Evolutionary conservation across 2,797 vertebrate species (phyloP).

Genomic region (Galago senegalensis): DNA sequence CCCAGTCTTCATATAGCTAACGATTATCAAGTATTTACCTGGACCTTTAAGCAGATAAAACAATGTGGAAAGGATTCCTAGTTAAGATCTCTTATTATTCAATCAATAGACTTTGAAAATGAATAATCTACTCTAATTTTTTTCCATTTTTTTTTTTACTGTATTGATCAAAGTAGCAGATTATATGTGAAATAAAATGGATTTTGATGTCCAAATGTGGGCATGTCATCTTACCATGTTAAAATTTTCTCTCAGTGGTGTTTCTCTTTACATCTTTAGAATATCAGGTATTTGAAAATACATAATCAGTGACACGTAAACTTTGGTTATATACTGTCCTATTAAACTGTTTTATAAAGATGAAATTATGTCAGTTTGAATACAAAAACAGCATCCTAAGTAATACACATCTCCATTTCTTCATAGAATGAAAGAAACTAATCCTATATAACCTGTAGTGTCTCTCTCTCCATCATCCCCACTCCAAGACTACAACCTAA

Average conservation of each 20-base stretch:
- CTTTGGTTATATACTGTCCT: not conserved
- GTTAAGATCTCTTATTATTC: not conserved
- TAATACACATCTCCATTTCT: not conserved
- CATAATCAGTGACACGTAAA: not conserved
- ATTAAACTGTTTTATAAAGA: not conserved
- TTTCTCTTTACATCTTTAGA: conserved; percentile 28
- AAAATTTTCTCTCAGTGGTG: not conserved
- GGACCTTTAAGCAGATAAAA: not conserved
- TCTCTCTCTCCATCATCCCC: not conserved
- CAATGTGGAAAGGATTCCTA: not conserved
- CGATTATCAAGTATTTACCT: not conserved
- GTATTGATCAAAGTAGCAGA: not conserved
- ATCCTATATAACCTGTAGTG: not conserved
- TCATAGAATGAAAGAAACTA: not conserved
- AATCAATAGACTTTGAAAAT: conserved; percentile 9
- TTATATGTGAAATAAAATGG: not conserved
- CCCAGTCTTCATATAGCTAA: not conserved
- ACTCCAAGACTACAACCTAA: not conserved
- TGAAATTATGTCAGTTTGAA: not conserved
- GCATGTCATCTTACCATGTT: not conserved
- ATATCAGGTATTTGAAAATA: conserved; percentile 4
- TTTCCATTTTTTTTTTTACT: not conserved
- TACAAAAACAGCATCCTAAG: not conserved
- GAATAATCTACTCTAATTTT: not conserved
- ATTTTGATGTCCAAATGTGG: not conserved